These are phyloP conservation scores for Stegodyphus mimosarum DNA, from an alignment of 1,140 invertebrate species.

Conservation along the genomic window DNA sequence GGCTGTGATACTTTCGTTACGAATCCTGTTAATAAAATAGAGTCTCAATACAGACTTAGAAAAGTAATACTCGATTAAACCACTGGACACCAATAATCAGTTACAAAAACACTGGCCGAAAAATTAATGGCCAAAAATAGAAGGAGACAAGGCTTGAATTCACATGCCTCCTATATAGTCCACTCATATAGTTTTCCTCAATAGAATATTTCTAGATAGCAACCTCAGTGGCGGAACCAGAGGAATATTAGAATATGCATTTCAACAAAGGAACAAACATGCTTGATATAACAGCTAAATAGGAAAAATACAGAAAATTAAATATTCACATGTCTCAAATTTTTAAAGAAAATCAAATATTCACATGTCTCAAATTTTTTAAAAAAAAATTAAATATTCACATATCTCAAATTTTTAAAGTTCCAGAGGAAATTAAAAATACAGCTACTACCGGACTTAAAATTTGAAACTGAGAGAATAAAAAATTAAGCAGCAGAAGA, in stretches of 20 bases:
- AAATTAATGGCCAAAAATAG: constrained; percentile 56
- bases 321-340: no score
- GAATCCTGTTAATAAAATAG: constrained; percentile 49
- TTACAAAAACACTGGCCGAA: constrained; percentile 54
- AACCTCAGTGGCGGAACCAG: constrained; percentile 2
- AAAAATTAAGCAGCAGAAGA: no score
- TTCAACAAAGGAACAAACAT: background rate
- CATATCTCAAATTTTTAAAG: no score
- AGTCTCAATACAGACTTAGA: constrained; percentile 52
- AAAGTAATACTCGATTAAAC: constrained; percentile 53
- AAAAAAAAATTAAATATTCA: no score
- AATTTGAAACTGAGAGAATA: no score
- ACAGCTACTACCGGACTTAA: no score
- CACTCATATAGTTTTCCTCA: background rate
- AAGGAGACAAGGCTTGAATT: constrained; percentile 6
- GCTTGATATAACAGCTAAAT: background rate
- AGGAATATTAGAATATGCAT: background rate
- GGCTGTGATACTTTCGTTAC: constrained; percentile 24
- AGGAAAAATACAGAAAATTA: no score
- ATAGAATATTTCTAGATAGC: background rate
- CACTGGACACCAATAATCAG: constrained; percentile 52
- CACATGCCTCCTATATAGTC: background rate
- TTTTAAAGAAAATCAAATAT: no score
- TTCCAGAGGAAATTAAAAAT: no score
- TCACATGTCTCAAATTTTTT: no score